Conservation (phyloP, 2,113 vertebrate genomes). For the Turnix velox region DNA sequence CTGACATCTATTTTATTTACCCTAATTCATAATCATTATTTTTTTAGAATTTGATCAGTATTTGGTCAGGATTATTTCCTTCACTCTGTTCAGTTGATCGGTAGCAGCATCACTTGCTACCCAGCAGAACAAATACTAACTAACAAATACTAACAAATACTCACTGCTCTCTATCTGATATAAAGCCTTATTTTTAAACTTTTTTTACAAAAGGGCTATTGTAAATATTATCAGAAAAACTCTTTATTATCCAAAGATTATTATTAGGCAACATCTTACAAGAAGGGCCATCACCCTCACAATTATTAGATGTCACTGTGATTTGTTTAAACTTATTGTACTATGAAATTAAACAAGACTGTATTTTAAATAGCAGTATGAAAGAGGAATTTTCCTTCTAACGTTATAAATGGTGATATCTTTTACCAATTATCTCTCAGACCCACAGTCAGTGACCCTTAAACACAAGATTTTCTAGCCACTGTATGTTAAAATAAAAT, state of each 20-base stretch:
- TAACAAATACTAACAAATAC: not conserved
- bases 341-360: not conserved
- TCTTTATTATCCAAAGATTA: not conserved
- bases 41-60: not conserved
- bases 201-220: not conserved
- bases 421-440: not conserved
- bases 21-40: not conserved
- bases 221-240: not conserved
- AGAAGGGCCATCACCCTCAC: not conserved
- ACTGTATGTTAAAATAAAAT: not conserved
- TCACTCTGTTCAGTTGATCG: not conserved
- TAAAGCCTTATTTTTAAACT: not conserved
- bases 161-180: not conserved
- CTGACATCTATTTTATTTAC: not conserved
- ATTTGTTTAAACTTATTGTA: not conserved
- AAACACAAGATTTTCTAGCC: not conserved
- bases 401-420: not conserved
- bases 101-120: not conserved
- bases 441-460: not conserved
- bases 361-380: not conserved
- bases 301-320: not conserved
- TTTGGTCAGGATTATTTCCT: not conserved
- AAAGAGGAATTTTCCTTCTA: not conserved
- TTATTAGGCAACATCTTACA: not conserved
- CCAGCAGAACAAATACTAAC: not conserved